Percentiles rank a stretch among this genome's conserved stretches.
phyloP scores from a whole-genome alignment of 2,888 invertebrate genomes.

The Adelognathus sp. region DNA sequence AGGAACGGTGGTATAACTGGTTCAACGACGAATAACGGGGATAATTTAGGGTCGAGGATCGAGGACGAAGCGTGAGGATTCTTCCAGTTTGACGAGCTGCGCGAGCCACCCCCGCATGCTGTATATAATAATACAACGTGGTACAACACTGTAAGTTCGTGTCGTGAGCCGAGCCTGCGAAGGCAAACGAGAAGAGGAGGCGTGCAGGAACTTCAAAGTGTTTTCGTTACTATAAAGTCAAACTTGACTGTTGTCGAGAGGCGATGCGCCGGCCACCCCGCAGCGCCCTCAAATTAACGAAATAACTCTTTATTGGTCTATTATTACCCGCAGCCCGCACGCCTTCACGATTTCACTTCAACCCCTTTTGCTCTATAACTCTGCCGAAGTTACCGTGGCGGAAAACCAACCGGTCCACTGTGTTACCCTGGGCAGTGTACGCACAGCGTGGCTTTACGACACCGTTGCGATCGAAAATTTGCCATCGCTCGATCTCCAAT shows the following conservation, averaged over 20 bases:
- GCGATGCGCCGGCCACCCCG: slow-evolving; percentile 47
- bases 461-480: slow-evolving; percentile 48
- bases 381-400: background rate
- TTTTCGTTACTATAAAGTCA: background rate
- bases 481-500: slow-evolving; percentile 6
- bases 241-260: background rate
- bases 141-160: background rate
- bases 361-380: slow-evolving; percentile 41
- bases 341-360: slow-evolving; percentile 56
- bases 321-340: slow-evolving; percentile 66
- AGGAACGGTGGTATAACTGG: slow-evolving; percentile 62
- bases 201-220: slow-evolving; percentile 46
- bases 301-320: slow-evolving; percentile 74
- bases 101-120: background rate
- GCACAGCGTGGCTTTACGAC: slow-evolving; percentile 14
- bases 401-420: background rate
- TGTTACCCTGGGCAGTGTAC: slow-evolving; percentile 16
- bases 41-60: slow-evolving; percentile 65
- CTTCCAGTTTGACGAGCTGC: slow-evolving; percentile 54
- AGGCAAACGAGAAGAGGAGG: background rate
- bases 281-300: slow-evolving; percentile 68
- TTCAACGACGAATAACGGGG: slow-evolving; percentile 62
- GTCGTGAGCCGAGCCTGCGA: slow-evolving; percentile 9
- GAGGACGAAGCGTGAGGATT: slow-evolving; percentile 24
- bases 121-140: background rate